These are phyloP conservation scores for Aspidiotus rigidus DNA, from an alignment of 2,888 invertebrate genomes.

Conservation along the genomic window DNA sequence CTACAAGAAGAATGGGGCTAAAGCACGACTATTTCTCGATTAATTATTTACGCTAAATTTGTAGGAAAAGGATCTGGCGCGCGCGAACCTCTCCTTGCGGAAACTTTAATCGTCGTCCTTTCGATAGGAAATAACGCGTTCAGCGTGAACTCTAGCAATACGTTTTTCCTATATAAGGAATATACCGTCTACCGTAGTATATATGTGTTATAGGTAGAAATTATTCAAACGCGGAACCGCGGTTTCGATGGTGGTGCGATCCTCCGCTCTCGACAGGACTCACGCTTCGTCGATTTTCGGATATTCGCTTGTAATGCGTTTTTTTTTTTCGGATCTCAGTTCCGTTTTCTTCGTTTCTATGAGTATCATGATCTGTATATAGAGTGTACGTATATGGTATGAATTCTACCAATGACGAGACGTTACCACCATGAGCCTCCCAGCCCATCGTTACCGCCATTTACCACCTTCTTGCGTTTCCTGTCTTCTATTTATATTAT, in stretches of 20 bases:
- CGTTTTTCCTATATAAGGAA: neutral
- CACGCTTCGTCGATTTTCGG: slow-evolving; percentile 29
- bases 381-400: neutral
- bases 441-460: neutral
- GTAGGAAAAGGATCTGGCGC: slow-evolving; percentile 6
- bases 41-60: slow-evolving; percentile 29
- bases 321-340: slow-evolving; percentile 21
- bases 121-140: slow-evolving; percentile 8
- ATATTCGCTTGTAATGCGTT: slow-evolving; percentile 24
- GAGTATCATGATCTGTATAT: neutral
- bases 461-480: neutral
- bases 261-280: slow-evolving; percentile 11
- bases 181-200: too few relatives aligned
- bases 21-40: slow-evolving; percentile 6
- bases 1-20: slow-evolving; percentile 2
- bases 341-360: slow-evolving; percentile 15
- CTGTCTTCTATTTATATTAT: neutral
- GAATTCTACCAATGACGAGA: slow-evolving; percentile 15
- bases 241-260: slow-evolving; percentile 2
- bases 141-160: slow-evolving; percentile 4
- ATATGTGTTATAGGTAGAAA: too few relatives aligned
- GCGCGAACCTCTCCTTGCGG: neutral
- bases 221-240: neutral
- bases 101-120: neutral
- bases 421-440: neutral